Percentiles rank a stretch among this genome's conserved stretches.
Evolutionary conservation across 37 sponge, comb jelly and placozoan genomes (phyloP).

Genomic region (Hexactinellida sp.): DNA sequence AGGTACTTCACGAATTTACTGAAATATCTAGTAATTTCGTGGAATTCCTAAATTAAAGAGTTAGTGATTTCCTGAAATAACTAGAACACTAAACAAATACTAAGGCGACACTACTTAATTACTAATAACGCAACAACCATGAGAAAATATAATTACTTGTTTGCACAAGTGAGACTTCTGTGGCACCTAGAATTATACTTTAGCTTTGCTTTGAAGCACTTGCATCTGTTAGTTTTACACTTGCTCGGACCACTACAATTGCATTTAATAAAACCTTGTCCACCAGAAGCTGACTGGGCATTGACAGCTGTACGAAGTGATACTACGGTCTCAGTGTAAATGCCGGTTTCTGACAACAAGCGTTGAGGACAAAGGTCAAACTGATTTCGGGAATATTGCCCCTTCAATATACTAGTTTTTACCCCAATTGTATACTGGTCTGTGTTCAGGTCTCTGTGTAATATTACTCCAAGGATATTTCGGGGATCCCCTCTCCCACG

Average conservation of each 20-base stretch:
- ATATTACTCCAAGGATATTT: background rate
- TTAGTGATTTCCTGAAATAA: too few relatives aligned
- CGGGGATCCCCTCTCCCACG: background rate
- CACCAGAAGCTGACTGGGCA: background rate
- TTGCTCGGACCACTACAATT: background rate
- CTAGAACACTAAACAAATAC: too few relatives aligned
- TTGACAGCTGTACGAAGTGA: background rate
- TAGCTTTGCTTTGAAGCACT: background rate
- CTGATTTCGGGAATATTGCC: background rate
- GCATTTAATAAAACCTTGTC: background rate
- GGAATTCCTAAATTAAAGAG: too few relatives aligned
- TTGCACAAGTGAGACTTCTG: too few relatives aligned
- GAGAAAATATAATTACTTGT: too few relatives aligned
- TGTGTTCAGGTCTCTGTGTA: background rate
- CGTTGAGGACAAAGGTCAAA: background rate
- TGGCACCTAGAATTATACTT: too few relatives aligned
- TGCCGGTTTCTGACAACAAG: background rate
- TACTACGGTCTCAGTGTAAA: background rate
- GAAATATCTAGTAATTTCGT: too few relatives aligned
- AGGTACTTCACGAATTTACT: too few relatives aligned
- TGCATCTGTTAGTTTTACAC: background rate
- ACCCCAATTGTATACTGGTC: background rate
- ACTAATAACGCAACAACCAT: too few relatives aligned
- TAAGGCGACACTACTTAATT: too few relatives aligned
- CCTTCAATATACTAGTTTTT: background rate